Base-by-base conservation (phyloP, 2,113 vertebrate species). In the Turnix velox region DNA sequence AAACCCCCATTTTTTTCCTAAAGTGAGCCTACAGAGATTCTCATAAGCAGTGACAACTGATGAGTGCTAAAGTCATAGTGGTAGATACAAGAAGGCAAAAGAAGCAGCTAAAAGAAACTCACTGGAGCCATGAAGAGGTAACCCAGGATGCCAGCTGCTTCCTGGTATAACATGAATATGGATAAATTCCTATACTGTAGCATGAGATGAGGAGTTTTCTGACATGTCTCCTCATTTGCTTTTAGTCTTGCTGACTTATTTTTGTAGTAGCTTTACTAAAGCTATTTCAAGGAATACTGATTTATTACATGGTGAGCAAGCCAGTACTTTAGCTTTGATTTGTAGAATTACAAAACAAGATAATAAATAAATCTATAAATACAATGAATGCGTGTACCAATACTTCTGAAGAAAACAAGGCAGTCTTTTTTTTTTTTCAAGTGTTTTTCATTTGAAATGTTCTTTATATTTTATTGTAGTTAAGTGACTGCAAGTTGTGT, bases 401-500 rank as follows among this genome's bases (percentile, higher is more conserved):
- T 65, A 13, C 7, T n/a, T 78, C 9, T 3, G 55, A 74, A 84
- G 43, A 63, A 81, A 75, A 35, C 25, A 68, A 72, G 55, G 43
- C 6, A 49, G 11, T 69, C 39, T 40, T 82, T 69, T 20, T 66
- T 80, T 87, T 69, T 79, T 10, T 39, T 3, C 2, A 88, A 48
- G 25, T 35, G 19, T 79, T 68, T 84, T 87, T 87, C 39, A 48
- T 78, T 77, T 86, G 39, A 75, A 71, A 92, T 68, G 17, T 18
- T 55, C 25, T 63, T 84, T 71, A 18, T 92, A 57, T 96, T 80
- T 71, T 61, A 84, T 75, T 92, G 48, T 78, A 72, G 68, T 52
- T 96, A 92, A 94, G 75, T 90, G 40, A 55, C 81, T 81, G 57
- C 84, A 87, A 95, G 61, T 68, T 88, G 23, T 35, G 31, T 78